Evolutionary conservation across 2,113 vertebrate species (phyloP).

Genomic region (Ovis aries): DNA sequence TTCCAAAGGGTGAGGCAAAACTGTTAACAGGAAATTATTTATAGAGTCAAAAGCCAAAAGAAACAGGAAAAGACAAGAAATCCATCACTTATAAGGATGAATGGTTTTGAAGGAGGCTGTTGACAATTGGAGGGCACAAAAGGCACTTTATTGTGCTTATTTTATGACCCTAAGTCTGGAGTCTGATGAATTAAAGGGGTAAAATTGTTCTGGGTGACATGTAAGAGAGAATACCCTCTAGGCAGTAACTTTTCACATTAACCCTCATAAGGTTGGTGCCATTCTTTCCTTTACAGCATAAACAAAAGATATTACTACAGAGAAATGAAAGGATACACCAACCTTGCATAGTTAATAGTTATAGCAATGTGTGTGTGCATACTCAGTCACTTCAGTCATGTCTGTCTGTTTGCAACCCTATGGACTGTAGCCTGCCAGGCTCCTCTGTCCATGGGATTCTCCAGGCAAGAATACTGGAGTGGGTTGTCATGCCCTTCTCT

Average conservation of each 20-base stretch:
- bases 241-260: neutral
- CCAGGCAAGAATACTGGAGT: neutral
- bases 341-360: neutral
- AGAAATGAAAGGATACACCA: neutral
- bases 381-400: neutral
- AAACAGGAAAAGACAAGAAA: conserved; percentile 20
- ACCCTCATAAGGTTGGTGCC: neutral
- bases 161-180: conserved; percentile 38
- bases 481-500: neutral
- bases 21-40: conserved; percentile 27
- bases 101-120: neutral
- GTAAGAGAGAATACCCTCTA: neutral
- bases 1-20: conserved; percentile 1
- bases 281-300: neutral
- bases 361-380: neutral
- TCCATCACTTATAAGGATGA: neutral
- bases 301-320: neutral
- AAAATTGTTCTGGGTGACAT: neutral
- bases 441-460: neutral
- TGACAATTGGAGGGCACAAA: neutral
- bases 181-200: neutral
- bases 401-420: neutral
- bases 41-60: conserved; percentile 26
- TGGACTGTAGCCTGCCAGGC: neutral
- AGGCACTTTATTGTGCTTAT: neutral